These are phyloP conservation scores for Bombus superbus DNA, from an alignment of 1,140 invertebrate genomes.

Conservation along the genomic window DNA sequence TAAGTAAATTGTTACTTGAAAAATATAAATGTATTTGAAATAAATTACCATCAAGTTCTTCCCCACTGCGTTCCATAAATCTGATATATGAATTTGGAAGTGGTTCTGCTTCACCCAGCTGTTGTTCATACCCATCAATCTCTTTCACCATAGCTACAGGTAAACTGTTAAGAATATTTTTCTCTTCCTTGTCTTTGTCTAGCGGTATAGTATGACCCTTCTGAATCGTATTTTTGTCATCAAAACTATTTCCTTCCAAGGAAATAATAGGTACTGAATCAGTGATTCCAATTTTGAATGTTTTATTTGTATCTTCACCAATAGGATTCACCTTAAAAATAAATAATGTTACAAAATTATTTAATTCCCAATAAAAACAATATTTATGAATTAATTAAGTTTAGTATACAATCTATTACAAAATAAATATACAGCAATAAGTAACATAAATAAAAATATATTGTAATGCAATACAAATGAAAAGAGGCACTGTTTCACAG, in stretches of 20 bases:
- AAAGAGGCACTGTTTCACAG: not conserved
- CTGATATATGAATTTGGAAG: slow-evolving; percentile 92
- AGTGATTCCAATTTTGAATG: slow-evolving; percentile 75
- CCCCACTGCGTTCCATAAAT: slow-evolving; percentile 97
- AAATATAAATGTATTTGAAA: not conserved
- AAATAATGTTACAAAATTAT: slow-evolving; percentile 14
- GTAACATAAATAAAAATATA: not conserved
- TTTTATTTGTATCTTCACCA: slow-evolving; percentile 76
- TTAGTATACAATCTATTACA: not conserved
- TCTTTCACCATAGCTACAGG: slow-evolving; percentile 93
- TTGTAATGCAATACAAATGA: not conserved
- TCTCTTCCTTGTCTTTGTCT: slow-evolving; percentile 80
- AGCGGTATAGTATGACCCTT: slow-evolving; percentile 60
- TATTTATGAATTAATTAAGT: not conserved
- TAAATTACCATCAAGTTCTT: slow-evolving; percentile 94
- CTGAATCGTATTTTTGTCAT: slow-evolving; percentile 67
- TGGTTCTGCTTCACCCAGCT: slow-evolving; percentile 90
- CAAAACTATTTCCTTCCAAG: slow-evolving; percentile 70
- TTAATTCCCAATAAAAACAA: not conserved
- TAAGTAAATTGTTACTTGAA: not conserved
- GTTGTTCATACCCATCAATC: slow-evolving; percentile 87
- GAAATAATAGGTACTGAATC: slow-evolving; percentile 77
- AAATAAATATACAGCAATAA: not conserved
- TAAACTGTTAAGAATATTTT: slow-evolving; percentile 81
- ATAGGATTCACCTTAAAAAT: slow-evolving; percentile 74